These are phyloP conservation scores for Amphiprion ocellaris DNA, from an alignment of 2,113 vertebrate species.

Conservation along the genomic window DNA sequence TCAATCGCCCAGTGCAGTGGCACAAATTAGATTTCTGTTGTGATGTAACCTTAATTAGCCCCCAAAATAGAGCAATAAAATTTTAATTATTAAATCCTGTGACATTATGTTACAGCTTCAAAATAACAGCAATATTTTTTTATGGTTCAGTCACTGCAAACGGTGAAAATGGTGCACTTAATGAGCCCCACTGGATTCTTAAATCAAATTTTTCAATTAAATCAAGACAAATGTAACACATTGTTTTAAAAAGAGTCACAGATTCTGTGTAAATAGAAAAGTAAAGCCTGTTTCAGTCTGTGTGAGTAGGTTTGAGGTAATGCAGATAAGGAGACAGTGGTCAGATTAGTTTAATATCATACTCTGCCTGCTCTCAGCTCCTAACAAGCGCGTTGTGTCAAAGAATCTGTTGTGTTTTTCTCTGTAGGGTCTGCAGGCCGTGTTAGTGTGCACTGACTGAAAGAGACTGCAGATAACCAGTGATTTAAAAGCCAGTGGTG, in stretches of 20 bases:
- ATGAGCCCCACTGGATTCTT: neutral
- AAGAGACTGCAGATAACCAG: conserved; percentile 5
- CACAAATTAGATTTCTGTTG: conserved; percentile 2
- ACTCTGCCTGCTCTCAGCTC: neutral
- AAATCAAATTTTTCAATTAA: neutral
- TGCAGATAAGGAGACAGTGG: neutral
- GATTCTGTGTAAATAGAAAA: neutral
- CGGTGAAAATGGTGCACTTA: neutral
- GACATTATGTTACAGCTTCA: neutral
- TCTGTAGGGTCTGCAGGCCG: conserved; percentile 3
- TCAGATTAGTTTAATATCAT: neutral
- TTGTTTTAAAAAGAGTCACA: neutral
- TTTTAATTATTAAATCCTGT: conserved; percentile 1
- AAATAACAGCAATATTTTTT: neutral
- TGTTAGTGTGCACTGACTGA: neutral
- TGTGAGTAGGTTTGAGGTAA: neutral
- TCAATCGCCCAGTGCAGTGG: neutral
- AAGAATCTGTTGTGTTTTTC: neutral
- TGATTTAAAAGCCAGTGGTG: conserved; percentile 36
- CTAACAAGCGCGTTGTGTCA: neutral
- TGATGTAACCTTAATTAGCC: conserved; percentile 4
- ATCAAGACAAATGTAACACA: neutral
- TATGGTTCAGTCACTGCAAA: neutral
- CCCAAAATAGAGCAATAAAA: conserved; percentile 10
- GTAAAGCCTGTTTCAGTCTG: neutral